These are phyloP conservation scores for Scaptomyza pallida DNA, from an alignment of 1,140 invertebrate genomes.

Conservation along the genomic window DNA sequence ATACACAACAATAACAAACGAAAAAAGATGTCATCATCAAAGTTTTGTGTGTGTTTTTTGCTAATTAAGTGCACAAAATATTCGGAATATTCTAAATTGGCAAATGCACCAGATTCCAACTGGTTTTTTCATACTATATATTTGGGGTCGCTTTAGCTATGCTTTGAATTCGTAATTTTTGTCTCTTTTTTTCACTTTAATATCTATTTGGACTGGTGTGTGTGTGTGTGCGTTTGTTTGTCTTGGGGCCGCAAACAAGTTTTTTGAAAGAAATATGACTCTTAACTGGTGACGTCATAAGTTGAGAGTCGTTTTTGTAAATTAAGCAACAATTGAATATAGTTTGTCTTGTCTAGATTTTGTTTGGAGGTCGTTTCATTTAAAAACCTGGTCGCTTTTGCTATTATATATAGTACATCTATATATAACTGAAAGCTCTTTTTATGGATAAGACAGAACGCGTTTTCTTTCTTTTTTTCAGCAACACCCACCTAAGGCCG, in stretches of 20 bases:
- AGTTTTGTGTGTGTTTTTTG: slow-evolving; percentile 9
- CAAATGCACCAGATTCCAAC: slow-evolving; percentile 60
- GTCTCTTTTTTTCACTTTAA: slow-evolving; percentile 39
- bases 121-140: slow-evolving; percentile 35
- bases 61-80: slow-evolving; percentile 24
- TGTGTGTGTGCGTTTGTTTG: slow-evolving; percentile 43
- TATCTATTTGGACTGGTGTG: slow-evolving; percentile 15
- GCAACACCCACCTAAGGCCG: slow-evolving; percentile 62
- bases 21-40: slow-evolving; percentile 64
- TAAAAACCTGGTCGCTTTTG: slow-evolving; percentile 38
- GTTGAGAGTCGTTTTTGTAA: slow-evolving; percentile 24
- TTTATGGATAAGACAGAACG: slow-evolving; percentile 12
- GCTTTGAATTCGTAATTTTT: slow-evolving; percentile 63
- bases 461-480: slow-evolving; percentile 15
- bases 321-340: slow-evolving; percentile 73
- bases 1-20: too few species aligned
- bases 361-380: slow-evolving; percentile 62
- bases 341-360: slow-evolving; percentile 50
- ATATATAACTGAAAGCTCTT: slow-evolving; percentile 22
- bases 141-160: slow-evolving; percentile 34
- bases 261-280: slow-evolving; percentile 59
- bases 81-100: slow-evolving; percentile 44
- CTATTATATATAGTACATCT: slow-evolving; percentile 1
- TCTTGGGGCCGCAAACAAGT: slow-evolving; percentile 67
- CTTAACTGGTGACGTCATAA: slow-evolving; percentile 60